These are phyloP conservation scores for Magallana gigas DNA, from an alignment of 1,140 invertebrate genomes.

Conservation along the genomic window DNA sequence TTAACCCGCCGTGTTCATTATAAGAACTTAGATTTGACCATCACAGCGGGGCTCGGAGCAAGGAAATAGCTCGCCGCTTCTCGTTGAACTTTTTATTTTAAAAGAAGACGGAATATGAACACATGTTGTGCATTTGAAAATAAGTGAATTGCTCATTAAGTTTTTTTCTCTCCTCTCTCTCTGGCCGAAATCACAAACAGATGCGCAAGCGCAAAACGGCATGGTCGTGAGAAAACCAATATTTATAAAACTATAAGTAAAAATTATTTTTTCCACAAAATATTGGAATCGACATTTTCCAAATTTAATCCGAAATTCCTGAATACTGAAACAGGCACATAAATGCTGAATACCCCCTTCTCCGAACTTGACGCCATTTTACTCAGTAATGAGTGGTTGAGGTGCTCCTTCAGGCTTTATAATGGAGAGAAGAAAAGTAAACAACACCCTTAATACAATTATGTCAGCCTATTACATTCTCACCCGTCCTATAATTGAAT, in stretches of 20 bases:
- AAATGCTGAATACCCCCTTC: too few relatives aligned
- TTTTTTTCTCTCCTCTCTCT: neutral
- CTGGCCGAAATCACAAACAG: slow-evolving; percentile 29
- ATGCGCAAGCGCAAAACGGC: neutral
- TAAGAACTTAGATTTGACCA: neutral
- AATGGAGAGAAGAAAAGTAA: slow-evolving; percentile 18
- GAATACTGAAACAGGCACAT: too few relatives aligned
- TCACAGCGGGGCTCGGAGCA: neutral
- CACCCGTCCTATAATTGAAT: neutral
- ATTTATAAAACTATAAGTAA: neutral
- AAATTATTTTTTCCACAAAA: neutral
- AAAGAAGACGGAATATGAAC: slow-evolving; percentile 27
- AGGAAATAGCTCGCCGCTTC: neutral
- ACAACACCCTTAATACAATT: neutral
- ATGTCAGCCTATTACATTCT: neutral
- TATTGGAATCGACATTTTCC: too few relatives aligned
- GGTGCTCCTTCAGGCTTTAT: neutral
- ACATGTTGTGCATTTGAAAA: slow-evolving; percentile 25
- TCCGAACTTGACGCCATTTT: slow-evolving; percentile 14
- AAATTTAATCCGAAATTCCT: too few relatives aligned
- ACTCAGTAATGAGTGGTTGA: slow-evolving; percentile 11
- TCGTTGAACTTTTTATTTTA: neutral
- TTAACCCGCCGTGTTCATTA: neutral
- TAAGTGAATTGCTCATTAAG: slow-evolving; percentile 8
- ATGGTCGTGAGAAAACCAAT: neutral